These are phyloP conservation scores for Scleropages formosus DNA, from an alignment of 2,797 vertebrate species.

Conservation along the genomic window DNA sequence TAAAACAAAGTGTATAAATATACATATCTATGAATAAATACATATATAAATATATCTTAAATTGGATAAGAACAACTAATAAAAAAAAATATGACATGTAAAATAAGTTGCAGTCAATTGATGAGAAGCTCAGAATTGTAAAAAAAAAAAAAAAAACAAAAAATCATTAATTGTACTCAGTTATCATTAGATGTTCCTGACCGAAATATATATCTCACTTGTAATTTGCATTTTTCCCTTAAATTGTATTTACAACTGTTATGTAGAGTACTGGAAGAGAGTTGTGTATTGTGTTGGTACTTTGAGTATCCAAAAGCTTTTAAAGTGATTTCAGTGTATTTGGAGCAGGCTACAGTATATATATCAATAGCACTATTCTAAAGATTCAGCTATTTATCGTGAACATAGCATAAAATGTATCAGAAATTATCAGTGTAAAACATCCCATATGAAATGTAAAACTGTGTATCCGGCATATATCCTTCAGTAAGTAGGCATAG, in stretches of 20 bases:
- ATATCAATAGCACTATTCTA: slow-evolving; percentile 19
- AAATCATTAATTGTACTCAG: background rate
- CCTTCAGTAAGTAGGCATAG: no score
- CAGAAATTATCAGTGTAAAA: slow-evolving; percentile 2
- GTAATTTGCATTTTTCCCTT: slow-evolving; percentile 36
- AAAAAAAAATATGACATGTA: slow-evolving; percentile 41
- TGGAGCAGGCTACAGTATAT: slow-evolving; percentile 23
- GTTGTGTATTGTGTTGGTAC: slow-evolving; percentile 40
- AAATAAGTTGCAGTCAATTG: slow-evolving; percentile 22
- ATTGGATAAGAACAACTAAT: slow-evolving; percentile 63
- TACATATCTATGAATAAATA: slow-evolving; percentile 58
- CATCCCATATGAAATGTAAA: background rate
- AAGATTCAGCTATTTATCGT: slow-evolving; percentile 27
- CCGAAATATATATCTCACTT: slow-evolving; percentile 22
- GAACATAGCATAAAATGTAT: slow-evolving; percentile 10
- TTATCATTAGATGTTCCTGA: slow-evolving; percentile 18
- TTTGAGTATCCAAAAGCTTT: slow-evolving; percentile 50
- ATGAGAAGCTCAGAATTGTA: background rate
- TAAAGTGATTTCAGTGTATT: slow-evolving; percentile 34
- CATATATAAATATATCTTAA: slow-evolving; percentile 52
- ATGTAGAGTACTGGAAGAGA: slow-evolving; percentile 43
- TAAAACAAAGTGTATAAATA: slow-evolving; percentile 69
- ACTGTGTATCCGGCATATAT: background rate
- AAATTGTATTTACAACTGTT: slow-evolving; percentile 36
- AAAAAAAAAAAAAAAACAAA: slow-evolving; percentile 10